Base-by-base conservation (phyloP, 2,113 vertebrate species). In the Ictalurus punctatus region DNA sequence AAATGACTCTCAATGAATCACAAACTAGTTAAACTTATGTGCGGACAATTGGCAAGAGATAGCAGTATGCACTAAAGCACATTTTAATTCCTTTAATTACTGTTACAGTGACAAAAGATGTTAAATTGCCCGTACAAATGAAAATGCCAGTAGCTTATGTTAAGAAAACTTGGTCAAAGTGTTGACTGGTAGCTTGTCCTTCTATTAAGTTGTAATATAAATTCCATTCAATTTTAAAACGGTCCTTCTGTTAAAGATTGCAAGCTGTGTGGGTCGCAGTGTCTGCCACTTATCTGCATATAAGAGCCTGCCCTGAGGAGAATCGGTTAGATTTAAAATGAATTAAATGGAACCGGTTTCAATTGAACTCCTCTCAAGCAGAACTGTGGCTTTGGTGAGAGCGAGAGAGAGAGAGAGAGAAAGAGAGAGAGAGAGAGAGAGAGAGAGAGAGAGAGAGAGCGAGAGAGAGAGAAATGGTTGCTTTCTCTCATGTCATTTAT, bases 401-500 rank as follows among this genome's bases (percentile, higher is more conserved):
- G 85, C n/a, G 37, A 61, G 23, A 81, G 76, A 87, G 59, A 17
- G 40, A 44, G 14, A 69, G n/a, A 78, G 71, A 78, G 48, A 44
- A 16, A 59, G 30, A 59, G 14, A 65, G 48, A 52, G 48, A 10
- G 9, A 52, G 48, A 52, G 48, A 52, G 48, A 52, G 48, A 48
- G 48, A 48, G 48, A 48, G 48, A 48, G 48, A 48, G 48, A 9
- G 48, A 48, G 48, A 48, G 48, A 48, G 8, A 9, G 48, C 8
- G 48, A 48, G 48, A 48, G 48, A 52, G 48, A 52, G 9, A 52
- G 48, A 48, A 6, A 59, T 92, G 87, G 78, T 78, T 85, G 87
- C 91, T 87, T 87, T 84, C 84, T 88, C 88, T 63, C 88, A 87
- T 86, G 86, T 65, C 65, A 80, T 63, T 52, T 85, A 76, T 58